Base-by-base conservation (phyloP, 2,888 invertebrate species). In the Sipha maydis region DNA sequence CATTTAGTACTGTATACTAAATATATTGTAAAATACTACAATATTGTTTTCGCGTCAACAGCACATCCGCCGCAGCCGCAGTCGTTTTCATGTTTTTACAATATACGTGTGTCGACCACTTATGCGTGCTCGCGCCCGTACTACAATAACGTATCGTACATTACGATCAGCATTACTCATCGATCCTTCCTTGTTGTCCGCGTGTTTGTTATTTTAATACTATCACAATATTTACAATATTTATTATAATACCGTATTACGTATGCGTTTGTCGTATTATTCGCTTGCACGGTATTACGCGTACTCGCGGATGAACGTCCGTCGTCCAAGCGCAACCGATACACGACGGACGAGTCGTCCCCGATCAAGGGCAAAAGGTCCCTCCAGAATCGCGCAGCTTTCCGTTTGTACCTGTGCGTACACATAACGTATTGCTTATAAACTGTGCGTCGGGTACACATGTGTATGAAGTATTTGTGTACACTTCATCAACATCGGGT, bases 1-100 rank as follows among this genome's bases (percentile, higher is more conserved):
- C 28, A 25, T 83, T 28, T 11, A 4, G 11, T 61, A 61, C 17
- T 80, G n/a, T 38, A 25, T 79, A 67, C 25, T 67, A 67, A 1
- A 28, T 69, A 21, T 69, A 82, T 14, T 67, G 34, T 34, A 3
- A 34, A 67, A 25, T 67, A 25, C 25, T 67, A 41, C 17, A 38
- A 67, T 38, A 80, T 83, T 83, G 82, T 73, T 83, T 83, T 83
- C 48, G 67, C 38, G 80, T 69, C 80, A 41, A 11, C 67, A n/a
- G 41, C n/a, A 56, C 67, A 80, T 80, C 80, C 67, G 82, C 28
- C n/a, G 41, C 67, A 80, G 28, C 71, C 71, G 71, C 28, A 69
- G 61, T 61, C 11, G 25, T 25, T 7, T 25, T 5, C 4, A 61
- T 61, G 61, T 21, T 7, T 61, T 21, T 56, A 11, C 21, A 21